Percentiles rank a stretch among this genome's conserved stretches.
These are phyloP conservation scores for Brachirus orientalis DNA, from an alignment of 2,113 vertebrate genomes.

Conservation along the genomic window DNA sequence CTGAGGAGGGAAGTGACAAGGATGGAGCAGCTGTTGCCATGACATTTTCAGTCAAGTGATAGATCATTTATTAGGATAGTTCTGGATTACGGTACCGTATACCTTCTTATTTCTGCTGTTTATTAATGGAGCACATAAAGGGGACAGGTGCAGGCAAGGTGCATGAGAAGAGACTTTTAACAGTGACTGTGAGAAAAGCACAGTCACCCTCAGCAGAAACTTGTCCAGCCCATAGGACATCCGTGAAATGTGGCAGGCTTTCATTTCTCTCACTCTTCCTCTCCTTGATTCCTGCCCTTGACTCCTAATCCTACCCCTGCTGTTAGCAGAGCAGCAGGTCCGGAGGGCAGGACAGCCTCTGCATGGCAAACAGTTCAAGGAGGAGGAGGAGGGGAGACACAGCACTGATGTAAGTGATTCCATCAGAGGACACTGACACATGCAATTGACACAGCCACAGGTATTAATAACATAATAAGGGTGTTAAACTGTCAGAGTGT, in stretches of 20 bases:
- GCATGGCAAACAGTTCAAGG: conserved; percentile 54
- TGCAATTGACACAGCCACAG: conserved; percentile 68
- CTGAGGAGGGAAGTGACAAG: conserved; percentile 44
- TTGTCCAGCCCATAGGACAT: conserved; percentile 1
- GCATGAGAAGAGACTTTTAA: neutral
- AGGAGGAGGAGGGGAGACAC: conserved; percentile 48
- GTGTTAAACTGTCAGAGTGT: conserved; percentile 59
- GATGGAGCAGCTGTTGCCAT: conserved; percentile 60
- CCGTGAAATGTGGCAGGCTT: conserved; percentile 7
- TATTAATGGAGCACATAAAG: neutral
- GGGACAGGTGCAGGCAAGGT: neutral
- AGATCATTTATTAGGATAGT: conserved; percentile 19
- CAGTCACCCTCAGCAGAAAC: neutral
- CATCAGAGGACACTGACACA: conserved; percentile 66
- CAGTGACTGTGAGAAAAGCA: neutral
- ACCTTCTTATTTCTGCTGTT: neutral
- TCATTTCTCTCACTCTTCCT: neutral
- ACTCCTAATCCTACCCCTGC: conserved; percentile 39
- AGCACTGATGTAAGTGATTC: conserved; percentile 58
- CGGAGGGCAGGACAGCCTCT: conserved; percentile 47
- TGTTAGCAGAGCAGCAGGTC: conserved; percentile 46
- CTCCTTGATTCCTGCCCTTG: conserved; percentile 19
- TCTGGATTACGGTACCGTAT: neutral
- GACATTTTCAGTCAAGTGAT: conserved; percentile 45
- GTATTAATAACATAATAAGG: conserved; percentile 74